Evolutionary conservation across 2,888 invertebrate genomes (phyloP).

Genomic region (Xanthia icteritia): DNA sequence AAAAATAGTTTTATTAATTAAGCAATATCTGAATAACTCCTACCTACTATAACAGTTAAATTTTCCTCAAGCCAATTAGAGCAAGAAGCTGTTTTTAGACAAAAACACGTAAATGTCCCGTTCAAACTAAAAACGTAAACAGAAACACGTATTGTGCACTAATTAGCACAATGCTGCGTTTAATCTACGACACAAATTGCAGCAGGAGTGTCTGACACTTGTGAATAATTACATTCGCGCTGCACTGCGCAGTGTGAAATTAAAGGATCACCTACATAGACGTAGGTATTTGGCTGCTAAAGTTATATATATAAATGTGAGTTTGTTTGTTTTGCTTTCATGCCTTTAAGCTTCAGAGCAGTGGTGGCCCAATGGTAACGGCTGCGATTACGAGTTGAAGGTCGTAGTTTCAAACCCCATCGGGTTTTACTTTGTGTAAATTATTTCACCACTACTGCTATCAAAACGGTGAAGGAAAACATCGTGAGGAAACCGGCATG

Average conservation of each 20-base stretch:
- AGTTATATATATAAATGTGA: background rate
- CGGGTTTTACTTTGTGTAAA: too few relatives aligned
- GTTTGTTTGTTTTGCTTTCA: background rate
- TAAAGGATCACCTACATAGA: constrained; percentile 16
- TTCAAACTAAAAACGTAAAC: constrained; percentile 12
- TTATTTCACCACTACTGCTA: too few relatives aligned
- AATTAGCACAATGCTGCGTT: constrained; percentile 52
- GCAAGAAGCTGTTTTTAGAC: background rate
- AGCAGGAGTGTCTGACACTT: constrained; percentile 51
- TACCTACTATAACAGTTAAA: background rate
- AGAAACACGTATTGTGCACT: constrained; percentile 27
- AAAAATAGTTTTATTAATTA: background rate
- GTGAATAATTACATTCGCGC: constrained; percentile 40
- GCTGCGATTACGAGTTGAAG: too few relatives aligned
- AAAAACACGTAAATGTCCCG: background rate
- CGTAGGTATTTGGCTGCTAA: background rate
- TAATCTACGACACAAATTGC: constrained; percentile 54
- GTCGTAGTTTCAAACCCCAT: too few relatives aligned
- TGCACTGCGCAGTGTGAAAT: constrained; percentile 33
- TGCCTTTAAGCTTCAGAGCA: too few relatives aligned
- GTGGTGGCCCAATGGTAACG: too few relatives aligned
- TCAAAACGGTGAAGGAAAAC: too few relatives aligned
- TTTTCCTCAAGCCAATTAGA: background rate
- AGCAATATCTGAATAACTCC: background rate
- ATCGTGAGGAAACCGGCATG: too few relatives aligned